Conservation (phyloP, 2,888 invertebrate species). For the Synanthedon andrenaeformis region DNA sequence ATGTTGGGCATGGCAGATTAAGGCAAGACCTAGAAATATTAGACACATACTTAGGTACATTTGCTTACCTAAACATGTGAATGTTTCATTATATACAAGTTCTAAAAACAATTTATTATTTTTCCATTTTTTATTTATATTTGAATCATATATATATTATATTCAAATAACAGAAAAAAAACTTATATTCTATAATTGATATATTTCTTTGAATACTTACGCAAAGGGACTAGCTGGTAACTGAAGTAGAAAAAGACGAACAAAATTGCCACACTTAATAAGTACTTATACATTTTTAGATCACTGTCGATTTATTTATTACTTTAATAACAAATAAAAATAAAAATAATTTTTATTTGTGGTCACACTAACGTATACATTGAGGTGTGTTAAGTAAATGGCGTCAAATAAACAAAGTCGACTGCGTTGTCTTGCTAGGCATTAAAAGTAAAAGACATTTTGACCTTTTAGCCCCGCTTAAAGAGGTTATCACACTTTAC, state of each 20-base stretch:
- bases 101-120: no score
- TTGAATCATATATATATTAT: no score
- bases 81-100: no score
- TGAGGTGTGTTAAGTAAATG: constrained; percentile 33
- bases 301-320: background rate
- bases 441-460: background rate
- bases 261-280: constrained; percentile 10
- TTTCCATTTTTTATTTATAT: no score
- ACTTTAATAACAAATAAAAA: background rate
- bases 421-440: constrained; percentile 2
- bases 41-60: no score
- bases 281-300: background rate
- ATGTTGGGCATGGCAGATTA: no score
- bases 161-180: background rate
- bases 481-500: no score
- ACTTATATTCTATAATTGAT: background rate
- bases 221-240: constrained; percentile 45
- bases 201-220: constrained; percentile 30
- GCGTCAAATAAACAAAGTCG: constrained; percentile 9
- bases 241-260: constrained; percentile 38
- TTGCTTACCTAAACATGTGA: no score
- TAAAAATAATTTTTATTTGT: constrained; percentile 4
- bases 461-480: no score
- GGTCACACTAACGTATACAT: constrained; percentile 17
- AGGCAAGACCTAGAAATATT: no score